Base-by-base conservation (phyloP, 2,888 invertebrate genomes). In the Ditylenchus weischeri region DNA sequence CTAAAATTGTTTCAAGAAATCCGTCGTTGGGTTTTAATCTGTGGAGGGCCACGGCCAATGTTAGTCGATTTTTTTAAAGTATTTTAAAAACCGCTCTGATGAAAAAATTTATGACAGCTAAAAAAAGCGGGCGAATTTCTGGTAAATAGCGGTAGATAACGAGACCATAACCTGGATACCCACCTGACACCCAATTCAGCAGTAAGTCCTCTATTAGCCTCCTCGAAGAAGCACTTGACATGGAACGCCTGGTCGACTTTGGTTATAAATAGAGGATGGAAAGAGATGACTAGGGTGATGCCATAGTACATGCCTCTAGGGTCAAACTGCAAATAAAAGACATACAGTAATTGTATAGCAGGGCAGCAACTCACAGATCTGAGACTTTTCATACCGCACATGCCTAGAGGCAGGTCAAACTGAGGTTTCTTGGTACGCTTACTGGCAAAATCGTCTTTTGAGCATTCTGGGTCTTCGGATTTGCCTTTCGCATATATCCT, bases 271-370 rank as follows among this genome's bases (percentile, higher is more conserved):
- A 83, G 66, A 66, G 83, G 82, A 66, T 83, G 83, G 65, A 83
- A 83, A 11, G 79, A 79, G 65, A 83, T 81, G 62, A 83, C 82
- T 15, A 83, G 62, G 0, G 83, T 83, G 62, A 83, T 77, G 19
- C 81, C 81, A 73, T 83, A 83, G 71, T 83, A 83, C 83, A 83
- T 83, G 35, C 83, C 83, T 13, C 83, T 76, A 13, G 83, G 83
- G 64, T 83, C 81, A 48, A 80, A 72, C 81, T 81, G 65, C 35
- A 73, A 54, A 21, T 57, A 29, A 29, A 7, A 38, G 15, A 19
- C 35, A 1, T n/a, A 54, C 8, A 19, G 0, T 1, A 49, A 21
- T 18, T 19, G 5, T 11, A 21, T 6, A 36, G 60, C 11, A 4
- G 59, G 11, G 35, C 7, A 15, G n/a, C 47, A 5, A 66, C 75